Evolutionary conservation across 2,113 vertebrate genomes (phyloP), one percentile per base, ranked within the genome.

Genomic region (Sigmodon hispidus): DNA sequence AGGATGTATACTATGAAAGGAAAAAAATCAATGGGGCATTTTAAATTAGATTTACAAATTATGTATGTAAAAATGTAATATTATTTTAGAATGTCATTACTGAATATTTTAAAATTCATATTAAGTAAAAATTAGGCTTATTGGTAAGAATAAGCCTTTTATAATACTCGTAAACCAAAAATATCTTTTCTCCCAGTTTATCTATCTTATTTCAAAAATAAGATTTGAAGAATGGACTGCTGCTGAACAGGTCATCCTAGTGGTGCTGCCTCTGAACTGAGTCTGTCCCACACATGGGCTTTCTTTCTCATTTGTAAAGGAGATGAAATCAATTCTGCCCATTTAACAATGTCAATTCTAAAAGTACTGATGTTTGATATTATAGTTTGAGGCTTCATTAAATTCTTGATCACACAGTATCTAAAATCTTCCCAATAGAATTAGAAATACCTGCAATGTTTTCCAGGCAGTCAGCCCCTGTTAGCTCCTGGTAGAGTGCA

Each of bases 401-500:
- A 91, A 19, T 22, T 91, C 10, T 57, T 15, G 81, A 50, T n/a
- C 40, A 43, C 17, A 81, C 84, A 89, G 79, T 7, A 17, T 48
- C 10, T 4, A 76, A 70, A 83, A 43, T 31, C 26, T 52, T 57
- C 52, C 40, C 40, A 17, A 19, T 7, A n/a, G 94, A 98, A 85
- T 59, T 57, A 94, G 52, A 0, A 80, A 95, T 98, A 98, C 98
- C 98, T 98, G 83, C 80, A 77, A 76, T 89, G 93, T 59, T 92
- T 96, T 97, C 97, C 6, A 40, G 57, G 52, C 12, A 19, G 12
- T 22, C 29, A 10, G 17, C 17, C 96, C 98, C 99, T 0, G 96
- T 98, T 96, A 99, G 97, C 43, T 99, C 97, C 31, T 88, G 36
- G 55, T 91, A 98, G 57, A 99, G 98, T 0, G 2, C 0, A 1